These are phyloP conservation scores for Cephus sareptanus DNA, from an alignment of 2,888 invertebrate species.

Conservation along the genomic window DNA sequence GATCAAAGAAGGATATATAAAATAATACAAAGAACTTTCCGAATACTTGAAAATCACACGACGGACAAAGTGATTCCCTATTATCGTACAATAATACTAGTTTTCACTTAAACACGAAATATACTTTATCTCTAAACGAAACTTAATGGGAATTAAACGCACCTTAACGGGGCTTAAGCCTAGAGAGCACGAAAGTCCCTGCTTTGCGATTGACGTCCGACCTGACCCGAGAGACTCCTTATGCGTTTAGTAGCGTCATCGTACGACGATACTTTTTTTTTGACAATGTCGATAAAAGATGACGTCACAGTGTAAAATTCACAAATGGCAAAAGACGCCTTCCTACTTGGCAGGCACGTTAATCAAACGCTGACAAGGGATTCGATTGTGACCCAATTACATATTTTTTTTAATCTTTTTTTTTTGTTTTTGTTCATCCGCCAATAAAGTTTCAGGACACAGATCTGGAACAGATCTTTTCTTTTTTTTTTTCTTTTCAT, in stretches of 20 bases:
- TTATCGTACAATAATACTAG: not conserved
- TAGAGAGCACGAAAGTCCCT: not conserved
- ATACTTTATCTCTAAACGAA: not conserved
- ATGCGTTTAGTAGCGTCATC: not conserved
- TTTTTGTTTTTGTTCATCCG: not conserved
- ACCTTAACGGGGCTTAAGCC: not conserved
- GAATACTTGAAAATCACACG: not conserved
- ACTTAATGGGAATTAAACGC: not conserved
- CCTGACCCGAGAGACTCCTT: not conserved
- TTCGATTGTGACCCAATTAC: not conserved
- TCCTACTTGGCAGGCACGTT: not conserved
- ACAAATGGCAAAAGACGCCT: not conserved
- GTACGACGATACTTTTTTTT: too few species aligned
- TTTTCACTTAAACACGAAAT: not conserved
- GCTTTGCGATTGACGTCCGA: not conserved
- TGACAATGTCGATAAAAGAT: not conserved
- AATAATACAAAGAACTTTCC: not conserved
- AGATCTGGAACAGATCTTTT: not conserved
- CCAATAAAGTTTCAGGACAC: not conserved
- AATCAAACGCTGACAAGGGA: not conserved
- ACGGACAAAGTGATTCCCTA: not conserved
- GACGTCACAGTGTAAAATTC: not conserved
- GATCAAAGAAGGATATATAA: not conserved
- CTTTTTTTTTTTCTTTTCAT: not conserved
- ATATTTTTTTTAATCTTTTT: not conserved